Percentiles rank a stretch among this genome's conserved stretches.
phyloP scores from a whole-genome alignment of 2,113 vertebrate species.

The Illadopsis cleaveri region DNA sequence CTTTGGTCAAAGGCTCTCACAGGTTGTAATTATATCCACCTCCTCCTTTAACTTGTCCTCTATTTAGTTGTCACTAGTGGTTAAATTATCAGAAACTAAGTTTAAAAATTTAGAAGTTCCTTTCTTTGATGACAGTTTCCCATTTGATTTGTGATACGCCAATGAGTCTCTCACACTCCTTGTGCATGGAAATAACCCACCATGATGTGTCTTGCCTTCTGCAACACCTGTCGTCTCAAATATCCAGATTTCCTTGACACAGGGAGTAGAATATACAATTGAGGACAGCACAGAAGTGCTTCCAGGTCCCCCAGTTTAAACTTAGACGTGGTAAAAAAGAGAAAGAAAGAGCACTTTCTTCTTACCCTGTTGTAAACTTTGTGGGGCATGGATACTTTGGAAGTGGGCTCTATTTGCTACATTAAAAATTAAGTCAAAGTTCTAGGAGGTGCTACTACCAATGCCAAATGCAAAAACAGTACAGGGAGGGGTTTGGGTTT shows the following conservation, averaged over 20 bases:
- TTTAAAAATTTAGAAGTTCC: background rate
- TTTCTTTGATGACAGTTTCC: background rate
- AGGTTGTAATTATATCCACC: background rate
- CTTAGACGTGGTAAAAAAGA: background rate
- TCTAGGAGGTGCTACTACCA: background rate
- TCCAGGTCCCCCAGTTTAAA: background rate
- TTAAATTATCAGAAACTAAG: background rate
- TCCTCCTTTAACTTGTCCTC: background rate
- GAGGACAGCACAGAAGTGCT: background rate
- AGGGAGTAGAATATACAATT: background rate
- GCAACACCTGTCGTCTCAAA: background rate
- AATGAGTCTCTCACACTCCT: background rate
- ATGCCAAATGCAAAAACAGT: background rate
- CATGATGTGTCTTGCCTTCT: background rate
- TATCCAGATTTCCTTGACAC: background rate
- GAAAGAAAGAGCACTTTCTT: background rate
- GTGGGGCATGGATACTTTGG: background rate
- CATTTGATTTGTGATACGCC: background rate
- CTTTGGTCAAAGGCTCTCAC: background rate
- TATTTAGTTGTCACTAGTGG: background rate
- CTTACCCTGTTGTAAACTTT: background rate
- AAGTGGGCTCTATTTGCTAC: background rate
- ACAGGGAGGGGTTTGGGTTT: rapidly evolving
- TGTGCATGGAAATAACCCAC: background rate
- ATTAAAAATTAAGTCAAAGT: background rate